These are phyloP conservation scores for Jaculus jaculus DNA, from an alignment of 2,113 vertebrate species.

Conservation along the genomic window DNA sequence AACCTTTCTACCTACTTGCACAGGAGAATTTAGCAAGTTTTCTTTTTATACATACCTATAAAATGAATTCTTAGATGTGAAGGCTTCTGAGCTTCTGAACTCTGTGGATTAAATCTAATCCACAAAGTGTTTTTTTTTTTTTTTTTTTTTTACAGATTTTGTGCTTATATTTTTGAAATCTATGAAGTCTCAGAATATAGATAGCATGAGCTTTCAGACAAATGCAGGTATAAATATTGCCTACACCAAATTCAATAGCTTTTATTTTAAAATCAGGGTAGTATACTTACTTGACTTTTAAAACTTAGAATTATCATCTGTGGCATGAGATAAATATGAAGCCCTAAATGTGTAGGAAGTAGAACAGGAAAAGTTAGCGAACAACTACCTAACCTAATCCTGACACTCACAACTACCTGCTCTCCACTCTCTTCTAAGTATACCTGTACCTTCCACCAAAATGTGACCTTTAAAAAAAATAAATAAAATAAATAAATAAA, in stretches of 20 bases:
- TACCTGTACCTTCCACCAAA: background rate
- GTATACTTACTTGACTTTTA: background rate
- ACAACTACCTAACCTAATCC: background rate
- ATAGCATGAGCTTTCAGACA: background rate
- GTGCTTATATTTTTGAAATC: background rate
- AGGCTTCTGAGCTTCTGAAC: background rate
- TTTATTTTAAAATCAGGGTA: background rate
- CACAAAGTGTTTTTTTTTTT: background rate
- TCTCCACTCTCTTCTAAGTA: background rate
- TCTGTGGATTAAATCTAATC: background rate
- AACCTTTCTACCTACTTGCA: background rate
- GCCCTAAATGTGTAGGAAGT: background rate
- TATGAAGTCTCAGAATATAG: background rate
- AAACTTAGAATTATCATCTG: background rate
- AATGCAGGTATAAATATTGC: background rate
- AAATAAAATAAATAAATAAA: too few relatives aligned
- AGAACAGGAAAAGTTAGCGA: background rate
- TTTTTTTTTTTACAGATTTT: constrained; percentile 33
- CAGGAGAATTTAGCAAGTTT: background rate
- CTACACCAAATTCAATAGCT: background rate
- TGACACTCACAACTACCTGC: background rate
- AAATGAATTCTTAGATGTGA: background rate
- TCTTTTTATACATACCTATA: background rate
- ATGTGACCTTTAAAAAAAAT: too few relatives aligned
- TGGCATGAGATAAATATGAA: background rate